A percentile compares a stretch with the other conserved stretches of the same genome.
Conservation (phyloP, 2,797 vertebrate genomes). For the Malacoraja senta region DNA sequence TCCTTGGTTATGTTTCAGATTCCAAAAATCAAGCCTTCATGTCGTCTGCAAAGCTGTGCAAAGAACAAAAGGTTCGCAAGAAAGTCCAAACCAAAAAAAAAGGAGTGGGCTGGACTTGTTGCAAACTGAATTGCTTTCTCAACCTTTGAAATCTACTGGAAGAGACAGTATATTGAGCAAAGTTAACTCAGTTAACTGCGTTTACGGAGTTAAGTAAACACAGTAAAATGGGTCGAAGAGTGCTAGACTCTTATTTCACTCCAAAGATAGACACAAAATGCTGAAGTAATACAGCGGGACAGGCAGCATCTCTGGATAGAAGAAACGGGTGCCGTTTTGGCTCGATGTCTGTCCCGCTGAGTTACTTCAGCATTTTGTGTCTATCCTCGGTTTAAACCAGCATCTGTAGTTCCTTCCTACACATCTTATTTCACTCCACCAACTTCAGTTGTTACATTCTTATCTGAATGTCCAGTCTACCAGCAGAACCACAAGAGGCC, state of each 20-base stretch:
- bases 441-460: background rate
- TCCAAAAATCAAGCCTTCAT: background rate
- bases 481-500: background rate
- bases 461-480: background rate
- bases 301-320: no score
- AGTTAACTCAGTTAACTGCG: background rate
- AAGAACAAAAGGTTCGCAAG: background rate
- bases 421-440: background rate
- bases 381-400: no score
- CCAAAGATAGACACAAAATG: no score
- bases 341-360: no score
- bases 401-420: no score
- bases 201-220: no score
- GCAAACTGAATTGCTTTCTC: no score
- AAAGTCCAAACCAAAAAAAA: background rate
- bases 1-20: background rate
- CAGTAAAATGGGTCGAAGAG: no score
- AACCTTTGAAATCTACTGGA: background rate
- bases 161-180: background rate
- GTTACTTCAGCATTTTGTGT: no score
- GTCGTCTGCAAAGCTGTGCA: background rate
- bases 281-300: no score
- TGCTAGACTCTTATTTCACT: no score
- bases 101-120: background rate
- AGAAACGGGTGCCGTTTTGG: no score